Conservation (phyloP, 2,888 invertebrate species). For the Thymelicus sylvestris region DNA sequence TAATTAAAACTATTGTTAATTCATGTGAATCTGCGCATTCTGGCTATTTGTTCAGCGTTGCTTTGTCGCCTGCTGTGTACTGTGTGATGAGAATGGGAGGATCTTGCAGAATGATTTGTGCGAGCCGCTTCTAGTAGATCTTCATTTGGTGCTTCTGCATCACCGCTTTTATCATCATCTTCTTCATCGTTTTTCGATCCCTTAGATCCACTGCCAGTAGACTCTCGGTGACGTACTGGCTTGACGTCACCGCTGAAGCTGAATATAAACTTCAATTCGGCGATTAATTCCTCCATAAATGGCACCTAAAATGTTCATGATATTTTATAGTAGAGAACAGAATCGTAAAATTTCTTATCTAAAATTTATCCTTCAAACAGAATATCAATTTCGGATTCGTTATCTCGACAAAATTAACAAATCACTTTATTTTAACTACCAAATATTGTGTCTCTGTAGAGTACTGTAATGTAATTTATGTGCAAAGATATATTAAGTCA, state of each 20-base stretch:
- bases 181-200: conserved; percentile 55
- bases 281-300: conserved; percentile 86
- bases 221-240: conserved; percentile 84
- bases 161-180: conserved; percentile 53
- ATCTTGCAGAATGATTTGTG: conserved; percentile 67
- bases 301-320: conserved; percentile 77
- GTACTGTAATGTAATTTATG: too few species aligned
- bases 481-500: background rate
- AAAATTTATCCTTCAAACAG: conserved; percentile 6
- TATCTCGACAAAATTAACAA: conserved; percentile 3
- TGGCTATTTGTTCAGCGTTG: conserved; percentile 73
- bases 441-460: background rate
- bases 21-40: conserved; percentile 58
- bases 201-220: conserved; percentile 63
- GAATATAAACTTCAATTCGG: conserved; percentile 89
- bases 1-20: background rate
- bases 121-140: conserved; percentile 56
- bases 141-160: conserved; percentile 55
- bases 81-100: conserved; percentile 69
- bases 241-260: conserved; percentile 89
- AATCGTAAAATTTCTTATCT: conserved; percentile 21
- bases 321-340: conserved; percentile 8
- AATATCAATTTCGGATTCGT: conserved; percentile 15
- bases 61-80: conserved; percentile 73
- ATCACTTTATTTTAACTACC: conserved; percentile 11